A percentile compares a stretch with the other conserved stretches of the same genome.
Conservation (phyloP, 2,888 invertebrate species). For the Anarsia innoxiella region DNA sequence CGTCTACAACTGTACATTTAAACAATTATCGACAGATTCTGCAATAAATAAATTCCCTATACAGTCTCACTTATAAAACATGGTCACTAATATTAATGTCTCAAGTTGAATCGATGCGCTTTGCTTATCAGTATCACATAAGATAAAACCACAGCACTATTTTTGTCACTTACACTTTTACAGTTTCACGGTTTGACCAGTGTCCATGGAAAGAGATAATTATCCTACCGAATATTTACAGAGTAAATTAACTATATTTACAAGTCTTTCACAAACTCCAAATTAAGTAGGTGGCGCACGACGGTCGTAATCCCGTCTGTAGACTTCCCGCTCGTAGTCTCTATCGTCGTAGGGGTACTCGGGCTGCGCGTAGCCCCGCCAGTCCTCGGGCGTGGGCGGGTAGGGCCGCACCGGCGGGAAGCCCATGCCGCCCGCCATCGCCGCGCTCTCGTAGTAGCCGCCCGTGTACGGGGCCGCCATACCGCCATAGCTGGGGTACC, state of each 20-base stretch:
- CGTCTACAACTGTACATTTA: constrained; percentile 61
- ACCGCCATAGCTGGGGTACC: constrained; percentile 65
- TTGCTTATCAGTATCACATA: constrained; percentile 59
- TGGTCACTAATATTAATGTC: constrained; percentile 44
- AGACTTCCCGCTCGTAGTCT: constrained; percentile 72
- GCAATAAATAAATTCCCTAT: constrained; percentile 72
- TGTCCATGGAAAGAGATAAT: constrained; percentile 46
- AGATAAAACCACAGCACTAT: constrained; percentile 73
- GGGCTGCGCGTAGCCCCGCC: constrained; percentile 63
- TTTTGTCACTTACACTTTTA: constrained; percentile 68
- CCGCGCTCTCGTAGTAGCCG: constrained; percentile 58
- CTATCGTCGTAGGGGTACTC: constrained; percentile 74
- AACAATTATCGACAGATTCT: constrained; percentile 58
- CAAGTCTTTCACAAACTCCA: constrained; percentile 25
- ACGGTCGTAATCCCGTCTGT: constrained; percentile 79
- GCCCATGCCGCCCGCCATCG: constrained; percentile 70
- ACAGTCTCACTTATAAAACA: constrained; percentile 66
- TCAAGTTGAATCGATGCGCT: constrained; percentile 51
- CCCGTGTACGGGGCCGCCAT: constrained; percentile 56
- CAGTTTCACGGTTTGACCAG: constrained; percentile 48
- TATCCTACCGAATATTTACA: constrained; percentile 58
- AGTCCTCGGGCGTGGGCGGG: constrained; percentile 63
- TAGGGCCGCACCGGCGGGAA: constrained; percentile 59
- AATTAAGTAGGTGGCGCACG: constrained; percentile 76
- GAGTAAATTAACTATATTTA: constrained; percentile 50